Evolutionary conservation across 2,113 vertebrate species (phyloP), one percentile per base, ranked within the genome.

Genomic region (Phocoena sinus): DNA sequence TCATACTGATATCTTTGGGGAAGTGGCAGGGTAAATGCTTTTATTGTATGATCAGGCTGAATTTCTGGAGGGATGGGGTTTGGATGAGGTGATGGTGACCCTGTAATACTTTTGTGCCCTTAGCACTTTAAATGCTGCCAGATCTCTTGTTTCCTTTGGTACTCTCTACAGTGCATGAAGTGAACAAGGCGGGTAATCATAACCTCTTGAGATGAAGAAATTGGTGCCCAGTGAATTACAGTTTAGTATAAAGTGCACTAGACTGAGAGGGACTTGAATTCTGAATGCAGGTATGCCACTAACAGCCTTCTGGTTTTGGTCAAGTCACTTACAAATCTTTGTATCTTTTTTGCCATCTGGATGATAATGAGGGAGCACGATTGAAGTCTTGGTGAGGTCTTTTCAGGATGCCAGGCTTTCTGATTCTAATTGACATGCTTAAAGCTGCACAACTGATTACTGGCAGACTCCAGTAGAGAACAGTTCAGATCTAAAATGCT

Each of bases 301-400:
- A 50, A 83, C 10, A 58, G 56, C 87, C 62, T 90, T 97, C 94
- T 84, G 58, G 67, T 82, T 96, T 92, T 96, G 83, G 83, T 93
- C 67, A 85, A 26, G 17, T 95, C 80, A 47, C 41, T 89, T 91
- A 68, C 1, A 90, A 62, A 80, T 80, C 17, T 73, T 84, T 94
- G 70, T 26, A 28, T 92, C 71, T 74, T 93, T 95, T 79, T 65
- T 47, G 38, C 63, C 2, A 76, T 68, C 44, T 81, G 95, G 28
- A 38, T 95, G 73, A 36, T 92, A 84, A 76, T 67, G 25, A 92
- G 47, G 71, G 67, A 97, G 28, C 18, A 38, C 86, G 56, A 58
- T 33, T 97, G 82, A 93, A 86, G 65, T 70, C 56, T 79, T 91
- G 83, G 70, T 85, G 76, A 95, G 56, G 8, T 97, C 38, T 92